A percentile compares a stretch with the other conserved stretches of the same genome.
These are phyloP conservation scores for Muntiacus muntjak DNA, from an alignment of 2,113 vertebrate genomes.

Conservation along the genomic window DNA sequence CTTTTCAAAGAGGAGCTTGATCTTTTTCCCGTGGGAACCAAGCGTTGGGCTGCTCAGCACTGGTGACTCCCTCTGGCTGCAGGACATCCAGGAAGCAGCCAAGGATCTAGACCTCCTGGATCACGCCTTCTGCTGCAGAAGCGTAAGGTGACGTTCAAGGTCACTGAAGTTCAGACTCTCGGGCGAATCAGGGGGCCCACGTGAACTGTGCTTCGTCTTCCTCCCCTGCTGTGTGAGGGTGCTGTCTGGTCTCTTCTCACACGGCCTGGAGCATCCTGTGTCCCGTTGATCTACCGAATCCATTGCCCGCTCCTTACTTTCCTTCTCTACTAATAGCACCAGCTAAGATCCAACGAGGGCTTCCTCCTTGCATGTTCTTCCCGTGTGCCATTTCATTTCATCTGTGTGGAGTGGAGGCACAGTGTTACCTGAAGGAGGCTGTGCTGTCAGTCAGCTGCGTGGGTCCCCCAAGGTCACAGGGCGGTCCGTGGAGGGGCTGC, in stretches of 20 bases:
- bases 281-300: background rate
- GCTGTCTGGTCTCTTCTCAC: rapidly evolving
- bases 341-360: background rate
- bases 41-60: background rate
- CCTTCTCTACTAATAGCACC: background rate
- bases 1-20: background rate
- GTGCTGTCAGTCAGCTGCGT: background rate
- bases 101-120: too few relatives aligned
- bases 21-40: background rate
- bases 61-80: background rate
- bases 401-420: rapidly evolving
- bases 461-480: rapidly evolving
- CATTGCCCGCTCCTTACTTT: background rate
- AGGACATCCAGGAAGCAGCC: background rate
- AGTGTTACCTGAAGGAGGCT: background rate
- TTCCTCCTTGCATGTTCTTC: background rate
- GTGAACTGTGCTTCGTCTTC: background rate
- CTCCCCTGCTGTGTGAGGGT: too few relatives aligned
- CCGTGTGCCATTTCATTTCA: background rate
- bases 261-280: background rate
- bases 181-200: background rate
- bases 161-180: background rate
- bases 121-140: background rate
- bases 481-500: rapidly evolving
- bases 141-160: background rate